Conservation (phyloP, 2,888 invertebrate species). For the Panzeria rudis region DNA sequence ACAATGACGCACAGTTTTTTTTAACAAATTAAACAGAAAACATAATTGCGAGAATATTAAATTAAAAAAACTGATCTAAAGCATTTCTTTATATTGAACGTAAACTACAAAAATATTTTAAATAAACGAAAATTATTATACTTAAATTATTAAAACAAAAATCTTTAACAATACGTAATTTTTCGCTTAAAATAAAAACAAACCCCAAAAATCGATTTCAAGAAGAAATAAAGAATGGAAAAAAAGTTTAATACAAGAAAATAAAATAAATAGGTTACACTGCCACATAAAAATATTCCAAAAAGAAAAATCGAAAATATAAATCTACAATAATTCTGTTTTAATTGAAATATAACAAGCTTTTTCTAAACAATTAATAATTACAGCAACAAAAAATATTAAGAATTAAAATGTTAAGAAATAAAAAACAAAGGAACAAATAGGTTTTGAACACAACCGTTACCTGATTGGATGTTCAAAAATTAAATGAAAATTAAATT, state of each 20-base stretch:
- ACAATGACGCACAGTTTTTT: conserved; percentile 68
- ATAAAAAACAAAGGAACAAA: conserved; percentile 44
- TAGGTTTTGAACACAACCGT: conserved; percentile 70
- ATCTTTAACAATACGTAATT: conserved; percentile 58
- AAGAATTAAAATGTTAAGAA: conserved; percentile 1
- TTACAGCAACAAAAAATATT: conserved; percentile 1
- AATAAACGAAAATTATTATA: conserved; percentile 48
- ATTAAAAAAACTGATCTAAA: conserved; percentile 72
- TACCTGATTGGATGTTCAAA: conserved; percentile 73
- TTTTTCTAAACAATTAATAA: conserved; percentile 50
- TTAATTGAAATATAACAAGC: conserved; percentile 39
- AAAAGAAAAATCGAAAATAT: conserved; percentile 7
- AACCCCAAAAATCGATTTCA: not conserved
- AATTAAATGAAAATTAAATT: conserved; percentile 25
- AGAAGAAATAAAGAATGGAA: not conserved
- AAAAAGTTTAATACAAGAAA: conserved; percentile 13
- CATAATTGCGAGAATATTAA: conserved; percentile 76
- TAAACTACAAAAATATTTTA: conserved; percentile 51
- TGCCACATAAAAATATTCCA: conserved; percentile 53
- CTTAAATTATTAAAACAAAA: conserved; percentile 24
- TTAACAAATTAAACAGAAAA: conserved; percentile 72
- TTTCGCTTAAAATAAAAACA: conserved; percentile 43
- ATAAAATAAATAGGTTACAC: conserved; percentile 61
- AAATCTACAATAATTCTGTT: conserved; percentile 37
- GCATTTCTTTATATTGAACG: conserved; percentile 64